Conservation (phyloP, 2,113 vertebrate species). For the Anas platyrhynchos region DNA sequence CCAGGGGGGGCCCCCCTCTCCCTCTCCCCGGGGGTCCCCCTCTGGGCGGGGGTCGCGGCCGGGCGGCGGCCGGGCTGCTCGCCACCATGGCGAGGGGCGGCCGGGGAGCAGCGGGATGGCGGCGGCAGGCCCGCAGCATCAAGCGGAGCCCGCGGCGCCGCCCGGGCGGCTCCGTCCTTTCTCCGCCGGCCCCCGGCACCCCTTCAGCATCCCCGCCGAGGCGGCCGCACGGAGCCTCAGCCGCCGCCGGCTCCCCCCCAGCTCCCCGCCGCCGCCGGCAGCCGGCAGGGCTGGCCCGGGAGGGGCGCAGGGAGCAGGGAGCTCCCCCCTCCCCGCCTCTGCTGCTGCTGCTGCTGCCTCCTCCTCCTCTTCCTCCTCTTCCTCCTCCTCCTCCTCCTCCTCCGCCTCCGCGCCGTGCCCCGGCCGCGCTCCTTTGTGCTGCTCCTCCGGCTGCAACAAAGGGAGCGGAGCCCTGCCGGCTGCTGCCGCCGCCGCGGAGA, state of each 20-base stretch:
- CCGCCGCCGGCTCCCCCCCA: not conserved
- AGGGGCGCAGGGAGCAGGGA: too few relatives aligned
- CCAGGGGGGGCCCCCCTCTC: conserved; percentile 31
- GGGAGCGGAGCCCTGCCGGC: conserved; percentile 19
- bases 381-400: too few relatives aligned
- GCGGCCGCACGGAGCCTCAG: not conserved
- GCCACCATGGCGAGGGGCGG: conserved; percentile 52
- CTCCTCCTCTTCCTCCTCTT: too few relatives aligned
- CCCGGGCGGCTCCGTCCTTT: conserved; percentile 36
- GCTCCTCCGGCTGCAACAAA: conserved; percentile 65
- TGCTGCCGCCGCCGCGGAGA: not conserved
- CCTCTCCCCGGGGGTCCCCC: too few relatives aligned
- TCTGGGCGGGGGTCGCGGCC: not conserved
- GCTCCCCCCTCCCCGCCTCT: too few relatives aligned
- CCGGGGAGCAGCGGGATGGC: conserved; percentile 12
- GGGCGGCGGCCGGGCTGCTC: conserved; percentile 31
- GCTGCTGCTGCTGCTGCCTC: too few relatives aligned
- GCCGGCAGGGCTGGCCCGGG: too few relatives aligned
- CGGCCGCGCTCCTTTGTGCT: conserved; percentile 51
- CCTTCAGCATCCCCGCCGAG: conserved; percentile 32
- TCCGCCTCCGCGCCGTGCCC: not conserved
- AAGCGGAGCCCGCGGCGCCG: conserved; percentile 25
- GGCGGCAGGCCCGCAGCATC: conserved; percentile 43
- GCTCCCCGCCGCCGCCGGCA: too few relatives aligned
- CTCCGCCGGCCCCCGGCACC: not conserved